Base-by-base conservation (phyloP, 2,888 invertebrate species). In the Melanotus villosus region DNA sequence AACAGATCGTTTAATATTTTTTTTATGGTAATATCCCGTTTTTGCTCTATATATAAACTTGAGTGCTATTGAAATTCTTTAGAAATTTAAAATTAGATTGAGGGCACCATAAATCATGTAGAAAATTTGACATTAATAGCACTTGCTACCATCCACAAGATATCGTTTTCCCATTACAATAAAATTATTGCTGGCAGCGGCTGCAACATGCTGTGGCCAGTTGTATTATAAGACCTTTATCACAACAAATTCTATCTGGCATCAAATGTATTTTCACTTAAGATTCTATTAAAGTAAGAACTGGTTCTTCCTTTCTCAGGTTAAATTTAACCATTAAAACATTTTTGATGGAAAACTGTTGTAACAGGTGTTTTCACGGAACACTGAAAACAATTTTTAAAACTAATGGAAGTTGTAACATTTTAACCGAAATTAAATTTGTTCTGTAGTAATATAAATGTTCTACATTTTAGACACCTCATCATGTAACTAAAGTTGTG, bases 101-200 rank as follows among this genome's bases (percentile, higher is more conserved):
- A 1, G 50, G 50, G 9, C n/a, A 26, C 38, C 23, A 56, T 56
- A 56, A 56, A 64, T 64, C 56, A 56, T 57, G 19, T 10, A 23
- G 36, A 47, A 60, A 60, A 52, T 41, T 63, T 57, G 63, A 63
- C 68, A 63, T 68, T 68, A 63, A 63, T 68, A 63, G 56, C 62
- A 56, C 41, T 57, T 68, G 62, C 47, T 68, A 56, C 62, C 57
- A 57, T 68, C 57, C 63, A 12, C 57, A 38, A 64, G 63, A 63
- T 68, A 68, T 68, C 68, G 68, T 68, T 68, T 68, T 68, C 47
- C 38, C 62, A 68, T 68, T 63, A 68, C 62, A 68, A 63, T 68
- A 68, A 63, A 68, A 62, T 68, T 68, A 63, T 68, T 62, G 36
- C 64, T 57, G 56, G 56, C 43, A 57, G 32, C 56, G 56, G 64